Evolutionary conservation across 1,140 invertebrate species (phyloP).

Genomic region (Calephelis nemesis): DNA sequence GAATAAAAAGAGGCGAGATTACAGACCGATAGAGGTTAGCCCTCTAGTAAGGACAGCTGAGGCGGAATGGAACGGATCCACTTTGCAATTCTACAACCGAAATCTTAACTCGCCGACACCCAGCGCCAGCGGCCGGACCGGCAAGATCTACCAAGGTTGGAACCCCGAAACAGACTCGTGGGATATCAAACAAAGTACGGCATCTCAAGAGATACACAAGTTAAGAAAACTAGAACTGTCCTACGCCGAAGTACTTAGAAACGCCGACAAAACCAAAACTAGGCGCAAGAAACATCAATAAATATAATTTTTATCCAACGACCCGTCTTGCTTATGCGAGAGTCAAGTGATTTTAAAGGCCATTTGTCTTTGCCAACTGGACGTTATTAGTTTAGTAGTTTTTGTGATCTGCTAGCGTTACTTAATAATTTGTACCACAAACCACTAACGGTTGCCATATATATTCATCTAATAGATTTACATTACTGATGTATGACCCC

Average conservation of each 20-base stretch:
- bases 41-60: slow-evolving; percentile 59
- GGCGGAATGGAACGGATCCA: slow-evolving; percentile 83
- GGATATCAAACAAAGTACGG: slow-evolving; percentile 85
- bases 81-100: slow-evolving; percentile 83
- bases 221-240: slow-evolving; percentile 89
- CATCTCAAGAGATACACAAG: slow-evolving; percentile 89
- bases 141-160: slow-evolving; percentile 74
- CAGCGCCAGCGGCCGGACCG: slow-evolving; percentile 72
- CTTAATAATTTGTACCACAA: slow-evolving; percentile 62
- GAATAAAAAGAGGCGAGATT: slow-evolving; percentile 80
- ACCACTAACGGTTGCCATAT: slow-evolving; percentile 72
- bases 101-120: slow-evolving; percentile 78
- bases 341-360: slow-evolving; percentile 65
- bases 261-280: slow-evolving; percentile 81
- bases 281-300: slow-evolving; percentile 77
- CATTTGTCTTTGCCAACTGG: slow-evolving; percentile 76
- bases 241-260: slow-evolving; percentile 89
- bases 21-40: slow-evolving; percentile 76
- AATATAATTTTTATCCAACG: slow-evolving; percentile 54
- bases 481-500: slow-evolving; percentile 33
- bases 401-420: slow-evolving; percentile 74
- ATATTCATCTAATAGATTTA: slow-evolving; percentile 48
- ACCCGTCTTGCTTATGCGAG: slow-evolving; percentile 58
- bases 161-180: slow-evolving; percentile 76
- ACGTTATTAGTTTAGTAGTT: slow-evolving; percentile 67